Conservation (phyloP, 92 coral and sea anemone genomes). For the Epizoanthus stellaris region DNA sequence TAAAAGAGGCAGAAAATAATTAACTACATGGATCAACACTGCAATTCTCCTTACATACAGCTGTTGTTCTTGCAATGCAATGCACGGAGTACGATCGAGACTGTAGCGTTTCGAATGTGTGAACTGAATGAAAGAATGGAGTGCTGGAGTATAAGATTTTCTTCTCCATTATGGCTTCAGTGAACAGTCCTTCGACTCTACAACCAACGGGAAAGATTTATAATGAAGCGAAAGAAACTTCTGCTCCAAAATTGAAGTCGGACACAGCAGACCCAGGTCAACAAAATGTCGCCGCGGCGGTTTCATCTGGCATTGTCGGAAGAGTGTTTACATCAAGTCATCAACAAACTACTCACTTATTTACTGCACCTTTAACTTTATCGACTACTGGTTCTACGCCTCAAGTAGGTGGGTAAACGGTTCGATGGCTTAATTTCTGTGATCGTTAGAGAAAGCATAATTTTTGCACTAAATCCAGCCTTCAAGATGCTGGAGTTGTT, state of each 20-base stretch:
- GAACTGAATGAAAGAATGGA: conserved; percentile 36
- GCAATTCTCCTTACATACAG: too few relatives aligned
- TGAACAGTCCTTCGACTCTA: conserved; percentile 24
- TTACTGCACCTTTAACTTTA: conserved; percentile 38
- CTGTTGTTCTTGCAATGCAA: too few relatives aligned
- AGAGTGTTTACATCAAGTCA: conserved; percentile 34
- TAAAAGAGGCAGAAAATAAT: too few relatives aligned
- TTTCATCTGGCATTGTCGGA: conserved; percentile 29
- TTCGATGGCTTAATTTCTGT: background rate
- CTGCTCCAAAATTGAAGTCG: conserved; percentile 17
- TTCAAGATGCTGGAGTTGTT: background rate
- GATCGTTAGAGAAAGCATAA: background rate
- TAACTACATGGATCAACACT: too few relatives aligned
- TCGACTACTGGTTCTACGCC: conserved; percentile 25
- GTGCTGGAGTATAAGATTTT: background rate
- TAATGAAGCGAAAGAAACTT: conserved; percentile 20
- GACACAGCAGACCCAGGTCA: background rate
- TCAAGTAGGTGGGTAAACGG: conserved; percentile 37
- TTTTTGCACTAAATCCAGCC: background rate
- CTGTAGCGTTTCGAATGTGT: conserved; percentile 13
- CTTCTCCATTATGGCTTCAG: conserved; percentile 18
- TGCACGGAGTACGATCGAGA: too few relatives aligned
- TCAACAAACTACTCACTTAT: conserved; percentile 29
- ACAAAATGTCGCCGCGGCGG: background rate
- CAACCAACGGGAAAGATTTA: conserved; percentile 16